Percentiles rank a stretch among this genome's conserved stretches.
Evolutionary conservation across 2,797 vertebrate genomes (phyloP).

Genomic region (Mico argentatus): DNA sequence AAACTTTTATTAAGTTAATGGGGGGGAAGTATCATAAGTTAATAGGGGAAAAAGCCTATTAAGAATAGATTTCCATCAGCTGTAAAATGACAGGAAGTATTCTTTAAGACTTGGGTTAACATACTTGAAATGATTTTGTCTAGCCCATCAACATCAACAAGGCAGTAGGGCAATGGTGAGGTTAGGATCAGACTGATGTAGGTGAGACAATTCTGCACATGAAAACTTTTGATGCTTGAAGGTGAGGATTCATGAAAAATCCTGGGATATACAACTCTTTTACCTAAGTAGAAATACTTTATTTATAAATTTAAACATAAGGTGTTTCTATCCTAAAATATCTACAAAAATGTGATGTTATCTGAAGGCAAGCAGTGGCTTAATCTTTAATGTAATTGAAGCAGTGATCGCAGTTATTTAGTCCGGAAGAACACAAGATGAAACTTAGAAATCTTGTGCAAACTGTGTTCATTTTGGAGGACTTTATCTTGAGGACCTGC

Average conservation of each 20-base stretch:
- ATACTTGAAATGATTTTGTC: no score
- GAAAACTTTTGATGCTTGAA: background rate
- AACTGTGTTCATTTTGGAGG: background rate
- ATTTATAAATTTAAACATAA: background rate
- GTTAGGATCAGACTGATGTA: rapidly evolving
- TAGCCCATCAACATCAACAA: background rate
- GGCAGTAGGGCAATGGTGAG: background rate
- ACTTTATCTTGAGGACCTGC: background rate
- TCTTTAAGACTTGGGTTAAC: background rate
- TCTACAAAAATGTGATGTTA: background rate
- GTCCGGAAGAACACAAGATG: background rate
- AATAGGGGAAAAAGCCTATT: background rate
- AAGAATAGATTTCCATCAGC: background rate
- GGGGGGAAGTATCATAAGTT: slow-evolving; percentile 17
- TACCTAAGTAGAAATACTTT: background rate
- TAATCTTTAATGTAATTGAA: background rate
- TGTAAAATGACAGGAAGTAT: background rate
- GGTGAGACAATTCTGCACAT: rapidly evolving
- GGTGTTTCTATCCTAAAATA: background rate
- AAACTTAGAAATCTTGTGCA: background rate
- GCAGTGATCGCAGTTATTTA: background rate
- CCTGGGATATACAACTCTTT: background rate
- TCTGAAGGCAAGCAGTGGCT: background rate
- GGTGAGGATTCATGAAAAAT: background rate
- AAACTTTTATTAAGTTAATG: slow-evolving; percentile 47